Evolutionary conservation across 2,797 vertebrate genomes (phyloP).

Genomic region (Pogonophryne albipinna): DNA sequence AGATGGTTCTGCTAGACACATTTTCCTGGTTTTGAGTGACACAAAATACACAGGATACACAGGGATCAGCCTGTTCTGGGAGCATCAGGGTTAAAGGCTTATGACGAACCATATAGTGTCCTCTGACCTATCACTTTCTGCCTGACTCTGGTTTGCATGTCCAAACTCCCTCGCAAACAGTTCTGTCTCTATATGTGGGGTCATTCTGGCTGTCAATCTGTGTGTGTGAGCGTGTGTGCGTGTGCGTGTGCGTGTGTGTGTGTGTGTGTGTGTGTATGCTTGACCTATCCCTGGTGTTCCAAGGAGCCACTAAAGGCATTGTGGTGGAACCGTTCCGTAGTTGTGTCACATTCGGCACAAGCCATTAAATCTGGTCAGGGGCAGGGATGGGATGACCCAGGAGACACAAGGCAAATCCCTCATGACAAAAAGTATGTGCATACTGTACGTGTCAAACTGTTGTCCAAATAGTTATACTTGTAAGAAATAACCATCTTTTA

Average conservation of each 20-base stretch:
- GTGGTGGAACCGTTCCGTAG: conserved; percentile 75
- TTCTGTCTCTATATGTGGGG: conserved; percentile 50
- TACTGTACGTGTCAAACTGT: neutral
- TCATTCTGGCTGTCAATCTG: conserved; percentile 29
- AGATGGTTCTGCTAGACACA: neutral
- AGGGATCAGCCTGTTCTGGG: neutral
- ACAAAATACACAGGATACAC: conserved; percentile 4
- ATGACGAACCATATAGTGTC: conserved; percentile 37
- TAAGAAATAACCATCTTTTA: conserved; percentile 1
- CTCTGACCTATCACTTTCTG: conserved; percentile 61
- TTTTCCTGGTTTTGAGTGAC: neutral
- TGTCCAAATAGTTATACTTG: neutral
- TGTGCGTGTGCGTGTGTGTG: neutral
- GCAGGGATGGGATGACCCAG: conserved; percentile 43
- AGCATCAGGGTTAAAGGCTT: conserved; percentile 45
- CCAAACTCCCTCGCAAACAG: conserved; percentile 26
- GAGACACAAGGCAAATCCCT: neutral
- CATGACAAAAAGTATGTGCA: conserved; percentile 12
- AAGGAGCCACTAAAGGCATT: conserved; percentile 72
- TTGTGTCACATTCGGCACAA: conserved; percentile 79
- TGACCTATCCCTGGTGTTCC: conserved; percentile 68
- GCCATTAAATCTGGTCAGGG: conserved; percentile 82
- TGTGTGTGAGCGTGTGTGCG: conserved; percentile 11
- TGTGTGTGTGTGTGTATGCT: conserved; percentile 1
- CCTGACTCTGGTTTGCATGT: conserved; percentile 34